Conservation (phyloP, 2,113 vertebrate species). For the Salminus brasiliensis region DNA sequence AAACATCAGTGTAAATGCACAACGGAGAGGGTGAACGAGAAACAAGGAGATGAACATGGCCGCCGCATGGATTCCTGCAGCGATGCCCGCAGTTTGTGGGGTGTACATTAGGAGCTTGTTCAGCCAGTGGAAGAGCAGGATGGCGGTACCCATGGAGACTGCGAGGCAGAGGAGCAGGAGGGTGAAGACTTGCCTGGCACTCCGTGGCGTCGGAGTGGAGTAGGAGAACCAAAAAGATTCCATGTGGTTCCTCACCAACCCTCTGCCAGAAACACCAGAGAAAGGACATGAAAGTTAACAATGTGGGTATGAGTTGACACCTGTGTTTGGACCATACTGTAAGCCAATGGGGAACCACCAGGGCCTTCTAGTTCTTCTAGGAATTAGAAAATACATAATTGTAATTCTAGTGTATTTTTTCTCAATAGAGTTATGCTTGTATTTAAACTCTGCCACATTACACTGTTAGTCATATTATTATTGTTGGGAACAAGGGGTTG, state of each 20-base stretch:
- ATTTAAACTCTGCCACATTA: no score
- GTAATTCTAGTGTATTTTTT: no score
- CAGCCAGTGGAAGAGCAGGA: conserved; percentile 84
- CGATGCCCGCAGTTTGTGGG: conserved; percentile 26
- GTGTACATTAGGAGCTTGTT: conserved; percentile 75
- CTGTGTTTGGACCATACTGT: no score
- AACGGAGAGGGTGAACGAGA: conserved; percentile 86
- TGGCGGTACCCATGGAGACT: conserved; percentile 62
- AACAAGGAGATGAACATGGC: conserved; percentile 74
- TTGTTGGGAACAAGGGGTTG: no score
- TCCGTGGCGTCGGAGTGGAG: conserved; percentile 76
- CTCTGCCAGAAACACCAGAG: conserved; percentile 46
- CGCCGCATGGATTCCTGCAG: conserved; percentile 67
- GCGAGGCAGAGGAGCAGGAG: conserved; percentile 79
- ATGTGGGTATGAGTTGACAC: no score
- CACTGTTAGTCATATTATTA: no score
- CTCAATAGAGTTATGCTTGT: no score
- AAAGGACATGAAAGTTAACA: background rate
- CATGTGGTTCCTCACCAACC: conserved; percentile 44
- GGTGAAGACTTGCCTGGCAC: conserved; percentile 69
- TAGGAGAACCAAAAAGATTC: conserved; percentile 79
- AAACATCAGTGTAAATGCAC: conserved; percentile 83
- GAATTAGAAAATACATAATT: no score
- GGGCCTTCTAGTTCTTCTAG: no score
- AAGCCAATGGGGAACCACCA: no score